phyloP scores from a whole-genome alignment of 2,888 invertebrate genomes.

The Azorinus chamasolen region DNA sequence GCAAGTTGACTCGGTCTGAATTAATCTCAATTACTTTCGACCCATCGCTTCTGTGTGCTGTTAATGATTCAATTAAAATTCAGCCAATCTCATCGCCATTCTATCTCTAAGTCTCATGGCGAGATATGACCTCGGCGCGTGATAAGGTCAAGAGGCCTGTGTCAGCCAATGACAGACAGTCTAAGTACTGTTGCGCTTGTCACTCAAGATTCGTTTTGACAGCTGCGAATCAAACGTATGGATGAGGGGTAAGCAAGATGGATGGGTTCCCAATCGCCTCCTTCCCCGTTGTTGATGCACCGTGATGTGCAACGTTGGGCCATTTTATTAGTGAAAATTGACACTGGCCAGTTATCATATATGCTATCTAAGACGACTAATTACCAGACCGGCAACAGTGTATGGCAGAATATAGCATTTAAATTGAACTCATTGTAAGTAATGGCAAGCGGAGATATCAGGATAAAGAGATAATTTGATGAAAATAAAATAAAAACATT shows the following conservation, averaged over 20 bases:
- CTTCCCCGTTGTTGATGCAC: constrained; percentile 17
- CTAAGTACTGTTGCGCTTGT: constrained; percentile 39
- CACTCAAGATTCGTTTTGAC: constrained; percentile 46
- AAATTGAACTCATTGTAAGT: too few relatives aligned
- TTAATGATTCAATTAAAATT: constrained; percentile 63
- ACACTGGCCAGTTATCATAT: too few relatives aligned
- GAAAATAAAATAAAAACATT: too few relatives aligned
- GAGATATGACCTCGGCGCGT: constrained; percentile 37
- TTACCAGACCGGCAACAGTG: too few relatives aligned
- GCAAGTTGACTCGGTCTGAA: constrained; percentile 38
- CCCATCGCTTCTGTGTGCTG: constrained; percentile 43
- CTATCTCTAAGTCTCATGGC: constrained; percentile 23
- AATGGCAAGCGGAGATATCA: too few relatives aligned
- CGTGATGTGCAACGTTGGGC: not conserved
- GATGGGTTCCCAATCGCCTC: constrained; percentile 27
- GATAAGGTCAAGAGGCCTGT: constrained; percentile 44
- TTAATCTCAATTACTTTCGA: constrained; percentile 70
- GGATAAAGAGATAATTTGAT: too few relatives aligned
- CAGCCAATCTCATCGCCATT: constrained; percentile 33
- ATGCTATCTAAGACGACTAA: too few relatives aligned
- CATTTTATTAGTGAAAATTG: too few relatives aligned
- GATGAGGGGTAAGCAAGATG: constrained; percentile 24
- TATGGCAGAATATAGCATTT: too few relatives aligned
- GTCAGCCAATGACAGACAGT: constrained; percentile 48
- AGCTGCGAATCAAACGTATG: constrained; percentile 40